Conservation (phyloP, 2,113 vertebrate genomes). For the Sylvietta virens region DNA sequence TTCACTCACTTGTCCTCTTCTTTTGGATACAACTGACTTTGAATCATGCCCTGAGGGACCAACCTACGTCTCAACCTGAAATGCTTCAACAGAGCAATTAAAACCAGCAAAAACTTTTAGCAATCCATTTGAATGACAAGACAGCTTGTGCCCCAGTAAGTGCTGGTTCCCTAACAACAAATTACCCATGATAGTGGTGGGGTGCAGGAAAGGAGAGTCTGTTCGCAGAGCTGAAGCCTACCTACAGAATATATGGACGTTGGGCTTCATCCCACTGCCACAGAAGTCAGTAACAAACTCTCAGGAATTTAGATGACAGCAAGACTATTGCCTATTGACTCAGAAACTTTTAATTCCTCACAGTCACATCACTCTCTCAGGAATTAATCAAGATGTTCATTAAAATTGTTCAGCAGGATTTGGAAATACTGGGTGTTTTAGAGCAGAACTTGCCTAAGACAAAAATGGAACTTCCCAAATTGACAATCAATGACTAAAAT, state of each 20-base stretch:
- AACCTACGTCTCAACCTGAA: background rate
- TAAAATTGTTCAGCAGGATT: background rate
- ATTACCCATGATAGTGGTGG: background rate
- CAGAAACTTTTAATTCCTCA: background rate
- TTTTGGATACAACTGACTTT: background rate
- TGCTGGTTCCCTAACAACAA: background rate
- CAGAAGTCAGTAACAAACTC: background rate
- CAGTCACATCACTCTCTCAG: background rate
- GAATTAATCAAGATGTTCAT: background rate
- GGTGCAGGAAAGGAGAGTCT: background rate
- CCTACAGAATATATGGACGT: background rate
- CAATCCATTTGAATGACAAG: background rate
- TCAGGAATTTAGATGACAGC: background rate
- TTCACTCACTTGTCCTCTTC: background rate
- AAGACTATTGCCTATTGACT: background rate
- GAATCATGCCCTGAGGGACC: background rate
- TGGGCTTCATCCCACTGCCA: background rate
- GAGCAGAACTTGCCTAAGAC: background rate
- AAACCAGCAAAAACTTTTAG: background rate
- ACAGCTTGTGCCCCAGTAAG: fast-evolving
- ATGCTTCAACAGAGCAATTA: background rate
- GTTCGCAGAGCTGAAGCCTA: background rate
- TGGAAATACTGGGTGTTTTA: background rate
- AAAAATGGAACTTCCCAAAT: background rate
- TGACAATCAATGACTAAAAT: background rate